Evolutionary conservation across 1,140 invertebrate species (phyloP), one percentile per base, ranked within the genome.

Genomic region (Lasioglossum albipes): DNA sequence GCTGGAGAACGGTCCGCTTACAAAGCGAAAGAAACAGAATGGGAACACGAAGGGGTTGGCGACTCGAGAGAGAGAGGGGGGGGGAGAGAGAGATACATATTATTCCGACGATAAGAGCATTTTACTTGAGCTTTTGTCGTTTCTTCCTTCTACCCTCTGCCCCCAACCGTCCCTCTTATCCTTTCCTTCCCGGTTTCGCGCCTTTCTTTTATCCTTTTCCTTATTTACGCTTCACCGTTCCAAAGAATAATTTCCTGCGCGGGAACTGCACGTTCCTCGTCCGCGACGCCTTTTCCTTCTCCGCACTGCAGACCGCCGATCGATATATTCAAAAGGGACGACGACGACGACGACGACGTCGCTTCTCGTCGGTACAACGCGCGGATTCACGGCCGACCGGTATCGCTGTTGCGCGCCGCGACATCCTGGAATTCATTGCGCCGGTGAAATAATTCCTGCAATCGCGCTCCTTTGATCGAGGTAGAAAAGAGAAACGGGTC

Each of bases 71-170:
- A 36, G 36, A 36, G 36, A 36, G 36, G 3, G 36, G 3, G 36
- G 3, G 36, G 3, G 36, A 36, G 54, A 61, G 42, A 84, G 36
- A 74, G 83, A 64, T 70, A 75, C 64, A 75, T 82, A 85, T 85
- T 82, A 79, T 79, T 82, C 59, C 83, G 62, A 59, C 84, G 84
- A 85, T 85, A 86, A 86, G 79, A 85, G 71, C 83, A 73, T 79
- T 85, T 85, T 79, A 82, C 74, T 79, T 67, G 69, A 68, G 62
- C 71, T 70, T 59, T 61, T 31, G 64, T 57, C 71, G 62, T 66
- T 77, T 13, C 64, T n/a, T 18, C 52, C 5, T 16, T 18, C 52
- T 18, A 13, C 13, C 45, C 13, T 13, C 13, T 12, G 7, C 45
- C 13, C 45, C 41, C 45, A 5, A 36, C 36, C 27, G 27, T 27